phyloP scores from a whole-genome alignment of 2,113 vertebrate species.

The Arvicanthis niloticus region DNA sequence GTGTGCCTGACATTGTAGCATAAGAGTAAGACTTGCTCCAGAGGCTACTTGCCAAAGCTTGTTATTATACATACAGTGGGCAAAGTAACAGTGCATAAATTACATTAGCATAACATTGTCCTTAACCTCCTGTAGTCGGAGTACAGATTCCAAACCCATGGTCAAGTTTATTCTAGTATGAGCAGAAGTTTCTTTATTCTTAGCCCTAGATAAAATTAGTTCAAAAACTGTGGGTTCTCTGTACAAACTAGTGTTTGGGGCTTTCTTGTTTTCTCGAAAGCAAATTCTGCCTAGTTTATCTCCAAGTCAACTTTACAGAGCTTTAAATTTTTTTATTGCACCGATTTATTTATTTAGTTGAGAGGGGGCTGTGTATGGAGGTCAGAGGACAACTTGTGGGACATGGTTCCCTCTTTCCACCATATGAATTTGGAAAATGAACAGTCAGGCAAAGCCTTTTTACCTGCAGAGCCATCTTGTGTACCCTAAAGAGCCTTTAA shows the following conservation, averaged over 20 bases:
- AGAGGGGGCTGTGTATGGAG: no score
- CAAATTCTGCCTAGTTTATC: constrained; percentile 84
- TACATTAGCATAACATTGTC: constrained; percentile 91
- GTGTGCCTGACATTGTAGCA: constrained; percentile 89
- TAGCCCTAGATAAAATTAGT: constrained; percentile 86
- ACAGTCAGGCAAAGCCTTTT: neutral
- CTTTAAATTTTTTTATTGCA: neutral
- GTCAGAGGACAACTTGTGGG: neutral
- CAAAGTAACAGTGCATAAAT: constrained; percentile 90
- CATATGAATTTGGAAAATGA: neutral
- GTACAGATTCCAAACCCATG: constrained; percentile 81
- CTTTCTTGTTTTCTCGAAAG: constrained; percentile 80
- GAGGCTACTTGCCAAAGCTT: constrained; percentile 96
- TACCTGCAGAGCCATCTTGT: neutral
- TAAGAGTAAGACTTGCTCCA: constrained; percentile 91
- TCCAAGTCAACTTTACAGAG: constrained; percentile 77
- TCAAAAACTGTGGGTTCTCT: constrained; percentile 83
- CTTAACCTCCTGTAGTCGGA: constrained; percentile 89
- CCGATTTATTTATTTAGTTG: neutral
- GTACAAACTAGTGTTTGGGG: constrained; percentile 82
- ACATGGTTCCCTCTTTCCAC: neutral
- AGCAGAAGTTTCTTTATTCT: constrained; percentile 84
- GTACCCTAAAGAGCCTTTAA: neutral
- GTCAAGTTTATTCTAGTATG: constrained; percentile 85
- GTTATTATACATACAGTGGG: constrained; percentile 96